A percentile compares a stretch with the other conserved stretches of the same genome.
Conservation (phyloP, 2,113 vertebrate genomes). For the Charina bottae region DNA sequence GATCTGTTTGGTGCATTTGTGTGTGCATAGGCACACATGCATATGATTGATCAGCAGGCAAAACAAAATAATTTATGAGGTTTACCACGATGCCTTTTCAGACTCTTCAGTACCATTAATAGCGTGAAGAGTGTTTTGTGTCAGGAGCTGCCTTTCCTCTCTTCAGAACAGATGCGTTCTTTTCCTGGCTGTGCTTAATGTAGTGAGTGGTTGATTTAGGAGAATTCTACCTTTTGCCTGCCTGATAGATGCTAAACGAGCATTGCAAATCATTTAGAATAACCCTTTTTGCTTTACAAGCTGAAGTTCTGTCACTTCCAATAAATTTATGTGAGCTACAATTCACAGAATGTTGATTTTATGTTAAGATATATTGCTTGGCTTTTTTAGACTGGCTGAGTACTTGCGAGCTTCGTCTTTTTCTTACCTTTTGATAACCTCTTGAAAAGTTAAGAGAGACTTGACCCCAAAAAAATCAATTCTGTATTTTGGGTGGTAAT, state of each 20-base stretch:
- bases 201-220: slow-evolving; percentile 27
- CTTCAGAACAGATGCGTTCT: background rate
- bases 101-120: background rate
- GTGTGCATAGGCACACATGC: background rate
- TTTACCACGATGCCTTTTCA: background rate
- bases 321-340: slow-evolving; percentile 38
- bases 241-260: slow-evolving; percentile 30
- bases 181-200: background rate
- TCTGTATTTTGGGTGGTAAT: background rate
- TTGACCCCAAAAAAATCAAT: background rate
- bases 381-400: background rate
- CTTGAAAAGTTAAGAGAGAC: background rate
- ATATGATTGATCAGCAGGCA: background rate
- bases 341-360: slow-evolving; percentile 44
- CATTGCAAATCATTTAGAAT: slow-evolving; percentile 46
- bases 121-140: slow-evolving; percentile 24
- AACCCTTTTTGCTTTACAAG: slow-evolving; percentile 37
- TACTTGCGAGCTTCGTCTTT: background rate
- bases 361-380: slow-evolving; percentile 30
- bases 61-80: background rate
- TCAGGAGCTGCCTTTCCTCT: background rate
- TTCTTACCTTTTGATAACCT: background rate
- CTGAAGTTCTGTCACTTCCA: slow-evolving; percentile 20
- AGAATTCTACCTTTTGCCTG: slow-evolving; percentile 16
- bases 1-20: background rate